phyloP scores from a whole-genome alignment of 2,113 vertebrate genomes.

The Microtus richardsoni region DNA sequence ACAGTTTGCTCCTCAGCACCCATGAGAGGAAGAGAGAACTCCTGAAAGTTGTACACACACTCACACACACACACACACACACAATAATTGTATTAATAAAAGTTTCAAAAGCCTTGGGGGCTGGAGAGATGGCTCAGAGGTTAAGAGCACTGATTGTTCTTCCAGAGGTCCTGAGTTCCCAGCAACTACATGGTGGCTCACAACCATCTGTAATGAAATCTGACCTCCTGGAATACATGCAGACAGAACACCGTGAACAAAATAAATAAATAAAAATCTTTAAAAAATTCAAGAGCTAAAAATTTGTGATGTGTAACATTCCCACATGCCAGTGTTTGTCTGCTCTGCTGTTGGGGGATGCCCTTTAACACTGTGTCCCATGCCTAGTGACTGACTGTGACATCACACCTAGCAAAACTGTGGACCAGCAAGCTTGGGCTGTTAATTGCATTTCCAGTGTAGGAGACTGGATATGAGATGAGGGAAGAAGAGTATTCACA shows the following conservation, averaged over 20 bases:
- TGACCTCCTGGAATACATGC: no score
- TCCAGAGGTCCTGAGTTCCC: no score
- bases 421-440: background rate
- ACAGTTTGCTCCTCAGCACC: background rate
- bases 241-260: no score
- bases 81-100: background rate
- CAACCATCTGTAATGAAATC: no score
- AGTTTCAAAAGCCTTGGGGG: background rate
- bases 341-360: background rate
- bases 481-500: background rate
- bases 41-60: background rate
- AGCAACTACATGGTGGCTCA: no score
- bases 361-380: rapidly evolving
- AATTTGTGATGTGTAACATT: background rate
- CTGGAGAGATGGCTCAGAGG: no score
- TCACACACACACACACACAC: background rate
- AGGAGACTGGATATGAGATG: background rate
- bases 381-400: background rate
- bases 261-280: no score
- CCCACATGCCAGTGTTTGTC: background rate
- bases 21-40: background rate
- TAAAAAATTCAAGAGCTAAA: background rate
- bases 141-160: no score
- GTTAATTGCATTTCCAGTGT: background rate
- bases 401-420: background rate